phyloP scores from a whole-genome alignment of 2,797 vertebrate species.

The Moxostoma hubbsi region DNA sequence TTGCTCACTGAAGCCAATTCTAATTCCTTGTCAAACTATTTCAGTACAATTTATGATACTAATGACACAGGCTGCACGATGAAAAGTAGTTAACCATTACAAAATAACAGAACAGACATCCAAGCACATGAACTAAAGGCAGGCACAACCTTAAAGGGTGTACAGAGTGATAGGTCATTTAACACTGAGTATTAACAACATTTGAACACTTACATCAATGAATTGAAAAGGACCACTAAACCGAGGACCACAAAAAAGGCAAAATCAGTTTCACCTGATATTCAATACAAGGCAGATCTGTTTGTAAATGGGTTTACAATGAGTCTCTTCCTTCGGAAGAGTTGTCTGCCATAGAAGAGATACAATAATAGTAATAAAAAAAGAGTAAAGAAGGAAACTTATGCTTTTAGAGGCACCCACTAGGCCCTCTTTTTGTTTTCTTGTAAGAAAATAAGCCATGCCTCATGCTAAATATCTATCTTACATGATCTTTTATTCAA shows the following conservation, averaged over 20 bases:
- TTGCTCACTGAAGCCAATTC: conserved; percentile 16
- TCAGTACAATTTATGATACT: conserved; percentile 48
- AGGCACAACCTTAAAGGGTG: conserved; percentile 80
- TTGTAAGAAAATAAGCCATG: conserved; percentile 99
- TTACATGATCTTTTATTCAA: conserved; percentile 97
- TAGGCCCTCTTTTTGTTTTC: conserved; percentile 94
- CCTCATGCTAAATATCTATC: conserved; percentile 99
- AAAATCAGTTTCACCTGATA: conserved; percentile 43
- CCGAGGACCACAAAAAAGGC: conserved; percentile 37
- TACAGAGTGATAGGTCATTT: conserved; percentile 58
- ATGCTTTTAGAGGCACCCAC: conserved; percentile 86
- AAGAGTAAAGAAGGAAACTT: conserved; percentile 81
- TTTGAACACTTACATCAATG: conserved; percentile 71
- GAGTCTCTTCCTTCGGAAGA: conserved; percentile 96
- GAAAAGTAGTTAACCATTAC: conserved; percentile 53
- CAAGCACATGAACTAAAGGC: conserved; percentile 73
- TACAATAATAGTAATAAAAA: conserved; percentile 56
- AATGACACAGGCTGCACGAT: conserved; percentile 57
- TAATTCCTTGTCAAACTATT: conserved; percentile 46
- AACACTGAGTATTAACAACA: conserved; percentile 73
- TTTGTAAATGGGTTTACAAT: conserved; percentile 35
- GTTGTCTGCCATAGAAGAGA: conserved; percentile 89
- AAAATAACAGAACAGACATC: conserved; percentile 66
- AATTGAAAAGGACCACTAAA: conserved; percentile 42
- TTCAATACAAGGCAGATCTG: conserved; percentile 41